Evolutionary conservation across 1,140 invertebrate species (phyloP).

Genomic region (Pseudobourletiella spinata): DNA sequence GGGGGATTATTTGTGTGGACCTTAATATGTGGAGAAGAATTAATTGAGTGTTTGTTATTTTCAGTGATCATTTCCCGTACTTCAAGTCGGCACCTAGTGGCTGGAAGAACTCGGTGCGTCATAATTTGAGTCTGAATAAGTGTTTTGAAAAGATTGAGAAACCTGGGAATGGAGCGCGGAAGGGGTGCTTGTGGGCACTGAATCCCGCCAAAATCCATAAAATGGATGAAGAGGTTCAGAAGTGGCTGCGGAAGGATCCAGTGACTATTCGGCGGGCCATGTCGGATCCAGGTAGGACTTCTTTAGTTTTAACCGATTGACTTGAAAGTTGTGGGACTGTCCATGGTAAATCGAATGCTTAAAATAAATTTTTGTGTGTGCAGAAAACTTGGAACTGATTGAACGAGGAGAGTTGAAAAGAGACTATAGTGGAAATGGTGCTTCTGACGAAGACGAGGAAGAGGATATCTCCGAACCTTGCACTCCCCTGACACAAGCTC

Average conservation of each 20-base stretch:
- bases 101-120: conserved; percentile 95
- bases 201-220: conserved; percentile 88
- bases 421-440: conserved; percentile 43
- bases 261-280: conserved; percentile 65
- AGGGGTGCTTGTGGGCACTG: conserved; percentile 88
- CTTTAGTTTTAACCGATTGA: not conserved
- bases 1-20: conserved; percentile 1
- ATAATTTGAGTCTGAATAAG: conserved; percentile 92
- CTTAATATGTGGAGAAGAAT: conserved; percentile 22
- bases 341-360: not conserved
- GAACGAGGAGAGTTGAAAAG: conserved; percentile 78
- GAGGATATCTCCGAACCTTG: conserved; percentile 41
- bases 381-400: conserved; percentile 65
- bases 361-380: conserved; percentile 30
- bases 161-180: conserved; percentile 48
- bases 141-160: conserved; percentile 97
- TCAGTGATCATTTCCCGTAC: conserved; percentile 91
- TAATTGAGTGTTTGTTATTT: conserved; percentile 43
- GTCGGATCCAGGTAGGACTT: conserved; percentile 64
- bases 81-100: conserved; percentile 94
- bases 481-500: conserved; percentile 27
- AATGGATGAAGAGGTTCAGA: conserved; percentile 95
- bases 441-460: conserved; percentile 45
- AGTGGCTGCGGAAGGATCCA: conserved; percentile 91
- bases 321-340: not conserved